Percentiles rank a stretch among this genome's conserved stretches.
Evolutionary conservation across 2,113 vertebrate genomes (phyloP).

Genomic region (Gnathonemus echidnorhynchus): DNA sequence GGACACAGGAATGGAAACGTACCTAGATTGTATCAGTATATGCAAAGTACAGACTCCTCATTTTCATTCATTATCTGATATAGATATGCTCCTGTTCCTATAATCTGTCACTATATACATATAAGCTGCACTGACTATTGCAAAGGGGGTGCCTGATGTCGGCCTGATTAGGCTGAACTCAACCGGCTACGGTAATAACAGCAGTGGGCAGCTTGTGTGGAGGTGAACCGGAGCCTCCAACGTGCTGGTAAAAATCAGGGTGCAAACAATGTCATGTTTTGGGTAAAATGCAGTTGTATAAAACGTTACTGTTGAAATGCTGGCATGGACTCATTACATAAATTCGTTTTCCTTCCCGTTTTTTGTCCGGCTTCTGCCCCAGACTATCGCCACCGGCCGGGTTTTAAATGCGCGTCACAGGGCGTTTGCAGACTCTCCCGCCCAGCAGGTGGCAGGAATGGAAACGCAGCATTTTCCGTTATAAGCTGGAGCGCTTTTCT

Average conservation of each 20-base stretch:
- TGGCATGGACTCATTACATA: not conserved
- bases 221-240: not conserved
- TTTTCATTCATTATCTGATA: not conserved
- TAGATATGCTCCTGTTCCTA: not conserved
- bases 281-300: not conserved
- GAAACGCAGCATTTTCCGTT: not conserved
- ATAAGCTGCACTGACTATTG: not conserved
- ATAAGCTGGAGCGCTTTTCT: not conserved
- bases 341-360: not conserved
- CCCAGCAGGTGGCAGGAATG: constrained; percentile 3
- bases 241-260: not conserved
- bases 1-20: not conserved
- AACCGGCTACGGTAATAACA: not conserved
- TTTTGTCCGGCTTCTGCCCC: too few relatives aligned
- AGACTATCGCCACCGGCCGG: not conserved
- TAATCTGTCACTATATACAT: not conserved
- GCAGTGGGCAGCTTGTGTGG: not conserved
- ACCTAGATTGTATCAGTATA: not conserved
- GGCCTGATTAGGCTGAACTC: not conserved
- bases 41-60: not conserved
- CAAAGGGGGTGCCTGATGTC: not conserved
- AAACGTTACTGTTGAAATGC: not conserved
- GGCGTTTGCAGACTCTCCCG: not conserved
- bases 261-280: not conserved
- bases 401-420: not conserved